These are phyloP conservation scores for Branchinecta lindahli DNA, from an alignment of 1,140 invertebrate species.

Conservation along the genomic window DNA sequence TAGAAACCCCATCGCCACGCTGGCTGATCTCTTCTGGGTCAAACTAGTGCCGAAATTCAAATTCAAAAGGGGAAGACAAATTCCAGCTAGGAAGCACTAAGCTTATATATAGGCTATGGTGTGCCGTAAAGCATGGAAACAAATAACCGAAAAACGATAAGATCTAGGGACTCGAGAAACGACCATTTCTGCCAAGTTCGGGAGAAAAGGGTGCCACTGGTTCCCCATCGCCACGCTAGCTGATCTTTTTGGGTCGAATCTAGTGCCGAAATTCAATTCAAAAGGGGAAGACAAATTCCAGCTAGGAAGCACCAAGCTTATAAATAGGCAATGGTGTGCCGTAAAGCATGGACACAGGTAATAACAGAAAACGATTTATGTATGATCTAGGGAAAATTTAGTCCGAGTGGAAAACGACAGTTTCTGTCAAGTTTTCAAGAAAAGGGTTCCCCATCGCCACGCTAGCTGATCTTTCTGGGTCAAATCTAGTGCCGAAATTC, in stretches of 20 bases:
- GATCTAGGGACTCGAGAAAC: no score
- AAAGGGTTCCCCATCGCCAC: not conserved
- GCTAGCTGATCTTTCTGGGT: not conserved
- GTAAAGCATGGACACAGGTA: no score
- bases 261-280: not conserved
- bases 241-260: not conserved
- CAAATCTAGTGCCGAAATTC: not conserved
- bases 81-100: not conserved
- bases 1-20: not conserved
- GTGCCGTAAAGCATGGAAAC: not conserved
- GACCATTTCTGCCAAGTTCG: no score
- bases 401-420: no score
- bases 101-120: not conserved
- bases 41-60: not conserved
- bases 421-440: no score
- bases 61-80: not conserved
- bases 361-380: no score
- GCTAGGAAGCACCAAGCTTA: no score
- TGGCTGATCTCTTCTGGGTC: not conserved
- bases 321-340: no score
- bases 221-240: slow-evolving; percentile 1
- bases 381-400: not conserved
- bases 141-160: not conserved
- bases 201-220: no score
- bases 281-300: no score